phyloP scores from a whole-genome alignment of 2,888 invertebrate species.

The Eudasyphora cyanicolor region DNA sequence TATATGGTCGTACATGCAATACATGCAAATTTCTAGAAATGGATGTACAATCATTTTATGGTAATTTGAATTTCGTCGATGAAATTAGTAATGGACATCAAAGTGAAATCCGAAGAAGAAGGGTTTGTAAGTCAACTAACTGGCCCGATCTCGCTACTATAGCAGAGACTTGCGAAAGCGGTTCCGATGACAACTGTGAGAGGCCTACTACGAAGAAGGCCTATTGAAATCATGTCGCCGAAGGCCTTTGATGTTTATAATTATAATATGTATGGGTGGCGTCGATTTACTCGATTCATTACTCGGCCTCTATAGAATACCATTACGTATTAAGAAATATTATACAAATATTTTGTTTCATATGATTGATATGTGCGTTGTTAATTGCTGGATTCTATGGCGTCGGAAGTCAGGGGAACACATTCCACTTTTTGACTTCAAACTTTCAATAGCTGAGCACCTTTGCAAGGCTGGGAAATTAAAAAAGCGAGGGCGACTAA shows the following conservation, averaged over 20 bases:
- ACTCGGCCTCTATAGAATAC: slow-evolving; percentile 54
- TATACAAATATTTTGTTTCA: slow-evolving; percentile 44
- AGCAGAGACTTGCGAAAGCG: too few species aligned
- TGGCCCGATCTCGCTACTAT: too few species aligned
- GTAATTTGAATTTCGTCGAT: too few species aligned
- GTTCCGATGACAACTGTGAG: too few species aligned
- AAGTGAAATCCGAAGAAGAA: too few species aligned
- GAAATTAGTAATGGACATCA: too few species aligned
- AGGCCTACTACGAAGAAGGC: too few species aligned
- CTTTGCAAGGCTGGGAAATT: slow-evolving; percentile 15
- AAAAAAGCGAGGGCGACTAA: neutral
- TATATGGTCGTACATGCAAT: too few species aligned
- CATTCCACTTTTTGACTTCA: slow-evolving; percentile 49
- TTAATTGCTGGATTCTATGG: slow-evolving; percentile 29
- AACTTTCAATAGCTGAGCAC: slow-evolving; percentile 57
- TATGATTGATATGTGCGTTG: neutral
- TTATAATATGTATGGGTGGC: slow-evolving; percentile 49
- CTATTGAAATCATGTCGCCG: too few species aligned
- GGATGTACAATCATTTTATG: too few species aligned
- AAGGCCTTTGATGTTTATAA: slow-evolving; percentile 50
- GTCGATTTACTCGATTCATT: slow-evolving; percentile 52
- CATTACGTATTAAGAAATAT: slow-evolving; percentile 50
- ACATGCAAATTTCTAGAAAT: too few species aligned
- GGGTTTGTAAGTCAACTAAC: too few species aligned
- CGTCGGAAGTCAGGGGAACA: slow-evolving; percentile 37